A percentile compares a stretch with the other conserved stretches of the same genome.
Evolutionary conservation across 2,113 vertebrate species (phyloP).

Genomic region (Neogale vison): DNA sequence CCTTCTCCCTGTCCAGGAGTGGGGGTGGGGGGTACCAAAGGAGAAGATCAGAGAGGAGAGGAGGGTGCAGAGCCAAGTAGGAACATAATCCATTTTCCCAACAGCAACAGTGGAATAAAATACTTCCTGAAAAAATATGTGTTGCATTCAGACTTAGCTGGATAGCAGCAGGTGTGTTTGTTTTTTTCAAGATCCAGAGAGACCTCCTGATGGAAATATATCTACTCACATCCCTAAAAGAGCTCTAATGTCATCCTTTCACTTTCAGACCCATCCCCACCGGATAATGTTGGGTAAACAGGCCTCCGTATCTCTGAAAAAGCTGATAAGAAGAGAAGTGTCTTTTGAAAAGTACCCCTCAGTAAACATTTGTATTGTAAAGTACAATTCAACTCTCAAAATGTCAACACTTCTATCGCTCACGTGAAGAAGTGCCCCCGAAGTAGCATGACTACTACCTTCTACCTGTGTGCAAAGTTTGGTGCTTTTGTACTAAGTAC

Average conservation of each 20-base stretch:
- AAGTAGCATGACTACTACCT: neutral
- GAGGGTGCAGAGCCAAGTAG: neutral
- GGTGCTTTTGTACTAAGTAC: neutral
- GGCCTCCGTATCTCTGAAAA: slow-evolving; percentile 6
- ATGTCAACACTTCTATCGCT: slow-evolving; percentile 23
- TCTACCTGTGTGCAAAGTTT: neutral
- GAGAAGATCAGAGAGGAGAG: neutral
- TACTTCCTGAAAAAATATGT: neutral
- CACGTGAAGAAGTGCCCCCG: neutral
- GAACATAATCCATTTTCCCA: neutral
- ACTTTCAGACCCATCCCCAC: neutral
- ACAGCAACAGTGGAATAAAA: slow-evolving; percentile 33
- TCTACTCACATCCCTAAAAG: neutral
- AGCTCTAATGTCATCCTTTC: neutral
- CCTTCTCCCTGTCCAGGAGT: neutral
- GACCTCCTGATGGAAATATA: neutral
- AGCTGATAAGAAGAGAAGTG: slow-evolving; percentile 37
- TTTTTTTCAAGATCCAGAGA: slow-evolving; percentile 25
- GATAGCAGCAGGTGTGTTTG: neutral
- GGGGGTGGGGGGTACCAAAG: neutral
- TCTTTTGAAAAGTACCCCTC: slow-evolving; percentile 15
- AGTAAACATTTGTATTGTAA: neutral
- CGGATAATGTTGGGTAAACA: neutral
- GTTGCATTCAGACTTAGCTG: neutral
- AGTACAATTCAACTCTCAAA: slow-evolving; percentile 32